Evolutionary conservation across 2,797 vertebrate genomes (phyloP), one percentile per base, ranked within the genome.

Genomic region (Sebastolobus alascanus): DNA sequence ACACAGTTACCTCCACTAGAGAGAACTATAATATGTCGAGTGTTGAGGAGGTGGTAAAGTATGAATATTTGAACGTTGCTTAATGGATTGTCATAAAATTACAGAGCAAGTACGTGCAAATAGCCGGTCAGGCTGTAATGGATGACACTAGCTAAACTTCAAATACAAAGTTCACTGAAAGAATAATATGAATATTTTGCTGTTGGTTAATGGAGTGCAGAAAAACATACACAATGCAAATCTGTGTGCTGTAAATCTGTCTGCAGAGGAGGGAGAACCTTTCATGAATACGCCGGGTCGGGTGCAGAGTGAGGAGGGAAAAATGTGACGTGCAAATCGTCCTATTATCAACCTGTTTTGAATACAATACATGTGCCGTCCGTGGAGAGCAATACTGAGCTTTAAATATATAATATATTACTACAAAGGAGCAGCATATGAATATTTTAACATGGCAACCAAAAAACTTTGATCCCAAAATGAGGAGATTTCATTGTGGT

Each of bases 341-440:
- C n/a, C n/a, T 20, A 18, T 80, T 69, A 83, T 63, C 56, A 79
- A 69, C 16, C 29, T 27, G 56, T 69, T 72, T 4, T 35, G 33
- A 59, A 76, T 10, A 67, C 22, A 70, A 63, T 37, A 59, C 3
- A 58, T 75, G 67, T 72, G 43, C 31, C 59, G 55, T 33, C 52
- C 69, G 55, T 9, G 8, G 66, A 59, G 54, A 3, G 37, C 22
- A 74, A 81, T 22, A 3, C 64, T 22, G 43, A 72, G 16, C 16
- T 71, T 73, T 80, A 75, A 77, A 83, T 71, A 60, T 55, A 73
- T 64, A 16, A 77, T 66, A 58, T 29, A 40, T n/a, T 2, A 37
- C 50, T 59, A 63, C 29, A 64, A 38, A 38, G 4, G 40, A 72
- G 31, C 12, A 4, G 31, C 16, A 4, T 20, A 33, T 74, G 37